These are phyloP conservation scores for Pollenia angustigena DNA, from an alignment of 2,888 invertebrate species.

Conservation along the genomic window DNA sequence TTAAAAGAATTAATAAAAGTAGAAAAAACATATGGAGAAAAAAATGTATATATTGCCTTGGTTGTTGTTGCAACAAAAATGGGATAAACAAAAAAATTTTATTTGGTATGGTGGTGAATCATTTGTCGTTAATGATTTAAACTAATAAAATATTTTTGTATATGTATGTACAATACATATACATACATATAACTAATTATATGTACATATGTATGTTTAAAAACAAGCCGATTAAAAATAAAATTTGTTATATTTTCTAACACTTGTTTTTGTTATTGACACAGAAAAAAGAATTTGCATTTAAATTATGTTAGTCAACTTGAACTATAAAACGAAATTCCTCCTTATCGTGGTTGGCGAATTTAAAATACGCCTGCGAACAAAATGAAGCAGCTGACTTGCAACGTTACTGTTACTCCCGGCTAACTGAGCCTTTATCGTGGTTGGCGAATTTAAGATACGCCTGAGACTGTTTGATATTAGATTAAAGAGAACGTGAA, in stretches of 20 bases:
- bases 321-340: too few species aligned
- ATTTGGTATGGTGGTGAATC: conserved; percentile 17
- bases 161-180: background rate
- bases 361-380: too few species aligned
- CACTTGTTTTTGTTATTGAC: conserved; percentile 2
- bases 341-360: too few species aligned
- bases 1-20: background rate
- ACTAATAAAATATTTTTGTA: conserved; percentile 41
- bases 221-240: background rate
- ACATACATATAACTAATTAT: background rate
- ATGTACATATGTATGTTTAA: background rate
- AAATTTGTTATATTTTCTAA: background rate
- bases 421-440: too few species aligned
- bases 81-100: conserved; percentile 26
- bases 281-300: background rate
- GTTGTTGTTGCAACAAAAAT: conserved; percentile 1
- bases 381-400: too few species aligned
- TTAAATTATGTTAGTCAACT: too few species aligned
- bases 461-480: too few species aligned
- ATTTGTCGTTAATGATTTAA: conserved; percentile 30
- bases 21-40: background rate
- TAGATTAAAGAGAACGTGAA: too few species aligned
- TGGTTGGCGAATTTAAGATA: too few species aligned
- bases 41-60: background rate
- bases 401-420: too few species aligned